Base-by-base conservation (phyloP, 2,888 invertebrate genomes). In the Dorcus hopei region DNA sequence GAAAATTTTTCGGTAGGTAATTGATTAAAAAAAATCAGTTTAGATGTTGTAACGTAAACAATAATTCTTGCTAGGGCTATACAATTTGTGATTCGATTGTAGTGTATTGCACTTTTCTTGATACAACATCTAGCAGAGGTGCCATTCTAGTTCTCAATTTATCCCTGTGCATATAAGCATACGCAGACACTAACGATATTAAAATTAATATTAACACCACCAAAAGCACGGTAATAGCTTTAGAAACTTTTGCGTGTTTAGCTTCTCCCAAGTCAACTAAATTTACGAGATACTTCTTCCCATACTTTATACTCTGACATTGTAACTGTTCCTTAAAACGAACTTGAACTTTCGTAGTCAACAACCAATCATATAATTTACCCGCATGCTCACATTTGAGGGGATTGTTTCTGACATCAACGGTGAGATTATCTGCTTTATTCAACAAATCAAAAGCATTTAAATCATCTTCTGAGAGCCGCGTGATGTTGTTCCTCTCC, bases 91-190 rank as follows among this genome's bases (percentile, higher is more conserved):
- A 76, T 64, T 79, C 78, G 26, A 90, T 89, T 7, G 87, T 87
- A 1, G 88, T 88, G 68, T 90, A 90, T 63, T 88, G 87, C 40
- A 89, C 89, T 72, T 88, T 87, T 71, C 86, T 83, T 40, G 86
- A 82, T 41, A 88, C 84, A 54, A 83, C 83, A 64, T 87, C 85
- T 49, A 88, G 79, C 38, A 88, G 79, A 1, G 88, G 87, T 38
- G 80, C 80, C 42, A 87, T 79, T 73, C 82, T 83, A 58, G 79
- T 80, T 62, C 81, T 81, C 48, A 89, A 77, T 60, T 81, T 81
- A 57, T 82, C 81, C 61, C 85, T 81, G 70, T 87, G 87, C 38
- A 86, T 77, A 70, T 88, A 88, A 19, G 84, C 78, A 52, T 88
- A 80, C 3, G 85, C 83, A 26, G 80, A 77, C 7, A 87, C 71